A percentile compares a stretch with the other conserved stretches of the same genome.
Conservation (phyloP, 2,113 vertebrate genomes). For the Pandion haliaetus region DNA sequence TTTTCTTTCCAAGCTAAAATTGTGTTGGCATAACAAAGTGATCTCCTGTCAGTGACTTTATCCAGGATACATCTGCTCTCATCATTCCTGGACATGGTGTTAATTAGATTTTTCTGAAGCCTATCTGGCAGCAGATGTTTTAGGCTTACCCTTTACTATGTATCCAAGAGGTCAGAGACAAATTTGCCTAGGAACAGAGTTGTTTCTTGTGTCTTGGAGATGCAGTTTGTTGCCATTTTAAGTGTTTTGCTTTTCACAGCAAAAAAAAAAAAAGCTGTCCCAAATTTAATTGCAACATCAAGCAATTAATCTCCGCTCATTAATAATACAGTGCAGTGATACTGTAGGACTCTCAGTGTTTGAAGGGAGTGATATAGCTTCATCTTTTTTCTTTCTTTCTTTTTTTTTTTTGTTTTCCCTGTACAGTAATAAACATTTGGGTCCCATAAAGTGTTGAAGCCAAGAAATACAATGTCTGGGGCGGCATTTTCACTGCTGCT, state of each 20-base stretch:
- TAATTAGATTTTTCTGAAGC: constrained; percentile 43
- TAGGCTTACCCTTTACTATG: not conserved
- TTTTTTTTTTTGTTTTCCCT: not conserved
- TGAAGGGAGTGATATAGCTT: not conserved
- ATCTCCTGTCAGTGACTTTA: constrained; percentile 17
- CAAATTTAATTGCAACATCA: not conserved
- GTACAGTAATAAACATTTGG: not conserved
- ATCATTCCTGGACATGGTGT: not conserved
- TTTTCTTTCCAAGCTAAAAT: not conserved
- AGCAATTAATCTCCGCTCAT: not conserved
- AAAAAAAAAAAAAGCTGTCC: not conserved
- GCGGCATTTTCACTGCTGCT: not conserved
- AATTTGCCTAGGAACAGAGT: not conserved
- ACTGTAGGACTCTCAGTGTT: not conserved
- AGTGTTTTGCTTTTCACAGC: not conserved
- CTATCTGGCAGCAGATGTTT: constrained; percentile 26
- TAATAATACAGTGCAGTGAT: not conserved
- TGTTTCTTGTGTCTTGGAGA: not conserved
- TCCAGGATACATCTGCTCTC: not conserved
- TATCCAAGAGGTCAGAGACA: not conserved
- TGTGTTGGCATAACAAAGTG: not conserved
- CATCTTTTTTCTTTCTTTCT: fast-evolving
- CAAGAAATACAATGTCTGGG: not conserved
- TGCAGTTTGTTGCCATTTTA: not conserved
- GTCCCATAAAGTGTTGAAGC: not conserved